Base-by-base conservation (phyloP, 2,797 vertebrate species). In the Kryptopterus vitreolus region DNA sequence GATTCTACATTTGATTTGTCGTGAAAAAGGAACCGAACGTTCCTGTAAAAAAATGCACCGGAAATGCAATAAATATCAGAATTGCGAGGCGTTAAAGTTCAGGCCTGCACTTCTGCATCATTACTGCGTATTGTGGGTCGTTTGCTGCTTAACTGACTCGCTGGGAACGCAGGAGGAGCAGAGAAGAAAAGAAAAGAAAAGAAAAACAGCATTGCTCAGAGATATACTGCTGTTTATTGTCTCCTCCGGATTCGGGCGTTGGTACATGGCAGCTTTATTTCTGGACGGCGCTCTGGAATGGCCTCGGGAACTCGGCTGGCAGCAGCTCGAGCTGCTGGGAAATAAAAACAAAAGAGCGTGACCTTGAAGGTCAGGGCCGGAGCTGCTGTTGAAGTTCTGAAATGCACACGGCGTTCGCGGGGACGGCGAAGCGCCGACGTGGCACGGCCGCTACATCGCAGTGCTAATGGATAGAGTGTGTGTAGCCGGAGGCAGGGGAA, bases 131-230 rank as follows among this genome's bases (percentile, higher is more conserved):
- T 90, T 92, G 85, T 84, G 87, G 93, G 91, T 92, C 92, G 93
- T 94, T 94, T 92, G 87, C 88, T 92, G 90, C 91, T 89, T 93
- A 93, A 94, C 92, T 93, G 92, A 91, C 91, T 92, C 85, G 77
- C 87, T 83, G 24, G 87, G 76, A 85, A 86, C 89, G 88, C 89
- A 89, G 88, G 29, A 55, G 13, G 80, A 61, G 66, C 6, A 0
- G 90, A 88, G 88, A 84, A 50, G 24, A 71, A 38, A 74, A 24
- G 11, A 76, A 88, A 87, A 0, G 90, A 88, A 88, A 84, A 50
- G 24, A 71, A 38, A 74, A 24, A 11, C 61, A 88, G 87, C 87
- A 90, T 62, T 86, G 88, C 90, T 81, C 69, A 26, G 74, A 85
- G 80, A 80, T 82, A 82, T 59, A 76, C 50, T 22, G 18, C 86